Evolutionary conservation across 2,888 invertebrate species (phyloP).

Genomic region (Anagyrus pseudococci): DNA sequence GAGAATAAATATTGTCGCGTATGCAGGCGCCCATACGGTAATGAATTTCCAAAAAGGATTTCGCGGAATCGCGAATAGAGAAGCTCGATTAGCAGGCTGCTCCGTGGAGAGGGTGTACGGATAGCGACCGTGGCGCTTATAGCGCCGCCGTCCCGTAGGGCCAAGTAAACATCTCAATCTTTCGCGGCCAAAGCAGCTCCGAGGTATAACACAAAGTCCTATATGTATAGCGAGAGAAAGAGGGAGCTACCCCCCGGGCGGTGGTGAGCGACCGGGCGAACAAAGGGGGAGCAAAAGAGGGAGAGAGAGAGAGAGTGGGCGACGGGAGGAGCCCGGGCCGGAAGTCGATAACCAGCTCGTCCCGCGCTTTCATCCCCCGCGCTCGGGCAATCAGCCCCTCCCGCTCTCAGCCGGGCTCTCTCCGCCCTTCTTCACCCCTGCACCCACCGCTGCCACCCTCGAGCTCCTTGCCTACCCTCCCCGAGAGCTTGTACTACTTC

Average conservation of each 20-base stretch:
- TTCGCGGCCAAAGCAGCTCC: too few relatives aligned
- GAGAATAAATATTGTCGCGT: too few relatives aligned
- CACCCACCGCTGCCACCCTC: neutral
- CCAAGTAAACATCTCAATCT: constrained; percentile 21
- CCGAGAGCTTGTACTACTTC: too few relatives aligned
- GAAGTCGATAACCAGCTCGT: constrained; percentile 40
- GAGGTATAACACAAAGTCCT: neutral
- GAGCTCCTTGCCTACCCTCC: too few relatives aligned
- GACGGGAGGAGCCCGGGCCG: constrained; percentile 5
- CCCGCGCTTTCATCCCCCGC: constrained; percentile 36
- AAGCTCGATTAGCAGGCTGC: too few relatives aligned
- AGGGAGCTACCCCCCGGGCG: too few relatives aligned
- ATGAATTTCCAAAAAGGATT: too few relatives aligned
- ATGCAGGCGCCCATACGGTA: too few relatives aligned
- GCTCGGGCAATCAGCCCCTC: neutral
- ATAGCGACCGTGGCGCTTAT: too few relatives aligned
- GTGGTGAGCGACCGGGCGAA: neutral
- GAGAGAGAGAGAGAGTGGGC: constrained; percentile 4
- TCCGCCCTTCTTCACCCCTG: neutral
- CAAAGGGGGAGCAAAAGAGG: constrained; percentile 15
- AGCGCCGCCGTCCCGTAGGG: neutral
- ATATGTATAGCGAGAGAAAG: neutral
- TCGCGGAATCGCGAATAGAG: too few relatives aligned
- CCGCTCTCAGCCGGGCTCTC: neutral
- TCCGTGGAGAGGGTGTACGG: too few relatives aligned